These are phyloP conservation scores for Trichonephila inaurata DNA, from an alignment of 1,140 invertebrate genomes.

Conservation along the genomic window DNA sequence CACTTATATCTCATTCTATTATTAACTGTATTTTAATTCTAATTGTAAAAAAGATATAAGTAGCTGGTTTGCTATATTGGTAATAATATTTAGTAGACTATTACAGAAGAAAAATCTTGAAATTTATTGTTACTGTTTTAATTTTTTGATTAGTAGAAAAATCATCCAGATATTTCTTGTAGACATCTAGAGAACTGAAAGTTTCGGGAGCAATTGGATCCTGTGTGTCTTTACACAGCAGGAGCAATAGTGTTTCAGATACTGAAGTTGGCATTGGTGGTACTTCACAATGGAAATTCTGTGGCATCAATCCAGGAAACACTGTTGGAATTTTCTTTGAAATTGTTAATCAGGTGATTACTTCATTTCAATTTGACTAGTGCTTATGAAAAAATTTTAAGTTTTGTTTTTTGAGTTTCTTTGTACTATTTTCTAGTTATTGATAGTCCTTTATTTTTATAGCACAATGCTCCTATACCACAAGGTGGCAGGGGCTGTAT, in stretches of 20 bases:
- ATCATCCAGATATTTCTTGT: slow-evolving; percentile 66
- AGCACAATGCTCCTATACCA: slow-evolving; percentile 96
- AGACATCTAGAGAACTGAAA: slow-evolving; percentile 84
- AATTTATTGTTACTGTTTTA: no score
- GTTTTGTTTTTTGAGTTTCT: no score
- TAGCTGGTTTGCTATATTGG: no score
- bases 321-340: slow-evolving; percentile 98
- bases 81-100: no score
- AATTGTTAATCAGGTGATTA: slow-evolving; percentile 91
- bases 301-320: slow-evolving; percentile 94
- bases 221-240: slow-evolving; percentile 95
- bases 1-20: no score
- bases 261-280: slow-evolving; percentile 98
- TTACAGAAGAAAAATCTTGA: no score
- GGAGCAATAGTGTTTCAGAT: slow-evolving; percentile 94
- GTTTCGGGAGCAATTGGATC: slow-evolving; percentile 97
- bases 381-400: no score
- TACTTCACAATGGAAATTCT: slow-evolving; percentile 99
- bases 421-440: no score
- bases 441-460: slow-evolving; percentile 68
- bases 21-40: no score
- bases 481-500: slow-evolving; percentile 97
- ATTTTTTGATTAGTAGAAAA: no score
- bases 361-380: not conserved
- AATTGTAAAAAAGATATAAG: no score